These are phyloP conservation scores for Diploptera punctata DNA, from an alignment of 2,888 invertebrate genomes.

Conservation along the genomic window DNA sequence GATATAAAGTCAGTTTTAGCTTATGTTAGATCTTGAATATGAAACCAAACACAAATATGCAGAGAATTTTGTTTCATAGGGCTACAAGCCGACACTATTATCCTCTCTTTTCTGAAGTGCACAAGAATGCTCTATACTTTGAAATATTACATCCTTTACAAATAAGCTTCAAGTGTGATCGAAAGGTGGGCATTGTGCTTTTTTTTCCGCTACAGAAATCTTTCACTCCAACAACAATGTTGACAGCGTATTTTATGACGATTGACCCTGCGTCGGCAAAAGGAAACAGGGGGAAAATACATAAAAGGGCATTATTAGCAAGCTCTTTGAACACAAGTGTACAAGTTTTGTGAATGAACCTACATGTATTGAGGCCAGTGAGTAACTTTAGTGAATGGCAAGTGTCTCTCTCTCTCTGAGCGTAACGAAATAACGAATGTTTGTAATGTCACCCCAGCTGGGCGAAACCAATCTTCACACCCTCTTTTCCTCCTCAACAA, in stretches of 20 bases:
- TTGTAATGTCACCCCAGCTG: not conserved
- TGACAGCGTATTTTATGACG: not conserved
- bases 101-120: no score
- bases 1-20: no score
- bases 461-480: constrained; percentile 3
- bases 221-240: not conserved
- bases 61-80: no score
- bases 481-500: not conserved
- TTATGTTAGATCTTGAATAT: no score
- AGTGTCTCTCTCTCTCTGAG: not conserved
- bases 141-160: no score
- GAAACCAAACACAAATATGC: no score
- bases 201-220: not conserved
- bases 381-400: not conserved
- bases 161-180: no score
- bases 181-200: no score
- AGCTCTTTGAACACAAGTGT: not conserved
- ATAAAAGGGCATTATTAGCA: not conserved
- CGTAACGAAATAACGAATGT: not conserved
- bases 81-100: no score
- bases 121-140: no score
- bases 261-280: constrained; percentile 2
- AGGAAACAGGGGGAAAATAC: not conserved
- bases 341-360: not conserved
- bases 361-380: not conserved